Conservation (phyloP, 2,113 vertebrate species). For the Phodopus roborovskii region DNA sequence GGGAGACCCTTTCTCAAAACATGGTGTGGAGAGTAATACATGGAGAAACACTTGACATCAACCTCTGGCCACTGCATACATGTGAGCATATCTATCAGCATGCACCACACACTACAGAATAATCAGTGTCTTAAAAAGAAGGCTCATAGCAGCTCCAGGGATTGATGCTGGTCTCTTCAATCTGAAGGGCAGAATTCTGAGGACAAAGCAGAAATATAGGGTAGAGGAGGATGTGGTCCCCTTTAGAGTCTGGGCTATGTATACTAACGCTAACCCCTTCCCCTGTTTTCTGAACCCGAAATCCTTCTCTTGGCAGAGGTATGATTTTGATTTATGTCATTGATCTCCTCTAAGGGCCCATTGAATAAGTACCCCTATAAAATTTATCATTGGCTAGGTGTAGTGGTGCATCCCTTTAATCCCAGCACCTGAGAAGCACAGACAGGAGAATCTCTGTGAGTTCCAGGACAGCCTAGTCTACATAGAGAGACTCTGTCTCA, state of each 20-base stretch:
- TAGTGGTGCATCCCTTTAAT: background rate
- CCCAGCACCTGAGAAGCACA: background rate
- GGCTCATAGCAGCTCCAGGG: background rate
- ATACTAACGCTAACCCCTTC: background rate
- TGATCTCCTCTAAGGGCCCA: background rate
- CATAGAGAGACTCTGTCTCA: background rate
- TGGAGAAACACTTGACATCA: background rate
- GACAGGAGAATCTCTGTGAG: background rate
- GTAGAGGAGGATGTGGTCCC: background rate
- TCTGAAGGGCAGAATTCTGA: background rate
- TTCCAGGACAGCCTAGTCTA: background rate
- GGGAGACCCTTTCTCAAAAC: background rate
- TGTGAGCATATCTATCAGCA: too few species aligned
- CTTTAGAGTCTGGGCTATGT: background rate
- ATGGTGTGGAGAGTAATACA: background rate
- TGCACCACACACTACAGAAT: too few species aligned
- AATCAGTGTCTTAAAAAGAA: background rate
- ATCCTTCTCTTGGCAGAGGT: background rate
- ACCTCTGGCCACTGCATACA: background rate
- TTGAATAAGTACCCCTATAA: background rate
- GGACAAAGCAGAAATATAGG: background rate
- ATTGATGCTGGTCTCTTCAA: background rate
- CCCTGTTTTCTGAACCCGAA: background rate
- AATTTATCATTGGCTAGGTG: accelerated
- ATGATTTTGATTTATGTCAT: background rate